A percentile compares a stretch with the other conserved stretches of the same genome.
phyloP scores from a whole-genome alignment of 2,113 vertebrate genomes.

The Regulus satrapa region DNA sequence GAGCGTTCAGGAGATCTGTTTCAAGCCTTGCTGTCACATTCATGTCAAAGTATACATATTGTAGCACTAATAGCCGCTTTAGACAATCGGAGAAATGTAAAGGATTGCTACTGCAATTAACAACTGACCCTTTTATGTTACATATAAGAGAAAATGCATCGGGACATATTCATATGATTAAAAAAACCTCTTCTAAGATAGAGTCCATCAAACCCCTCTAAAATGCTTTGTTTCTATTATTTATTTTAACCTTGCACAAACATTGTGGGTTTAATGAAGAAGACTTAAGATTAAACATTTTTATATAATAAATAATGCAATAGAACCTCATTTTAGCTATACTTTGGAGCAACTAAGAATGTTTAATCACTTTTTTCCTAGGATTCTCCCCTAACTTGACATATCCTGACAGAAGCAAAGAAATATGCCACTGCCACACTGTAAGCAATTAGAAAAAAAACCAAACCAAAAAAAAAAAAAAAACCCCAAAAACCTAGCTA shows the following conservation, averaged over 20 bases:
- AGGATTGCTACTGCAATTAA: not conserved
- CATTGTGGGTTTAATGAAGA: rapidly evolving
- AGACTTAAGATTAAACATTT: not conserved
- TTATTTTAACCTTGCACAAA: not conserved
- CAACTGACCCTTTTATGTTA: not conserved
- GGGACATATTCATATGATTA: not conserved
- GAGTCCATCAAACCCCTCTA: not conserved
- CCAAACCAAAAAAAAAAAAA: not conserved
- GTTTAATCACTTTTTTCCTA: not conserved
- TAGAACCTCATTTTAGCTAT: not conserved
- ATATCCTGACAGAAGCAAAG: not conserved
- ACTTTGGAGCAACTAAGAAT: not conserved
- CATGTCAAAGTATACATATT: not conserved
- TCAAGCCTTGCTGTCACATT: not conserved
- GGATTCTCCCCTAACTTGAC: not conserved
- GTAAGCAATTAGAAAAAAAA: not conserved
- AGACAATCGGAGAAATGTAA: not conserved
- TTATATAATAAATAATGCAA: not conserved
- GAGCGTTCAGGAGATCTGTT: not conserved
- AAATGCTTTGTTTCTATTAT: not conserved
- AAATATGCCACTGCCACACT: not conserved
- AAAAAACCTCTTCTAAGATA: not conserved
- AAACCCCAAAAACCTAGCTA: not conserved
- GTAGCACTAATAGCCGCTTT: not conserved
- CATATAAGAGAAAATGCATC: not conserved